phyloP scores from a whole-genome alignment of 2,888 invertebrate species.

The Scaptomyza tumidula region DNA sequence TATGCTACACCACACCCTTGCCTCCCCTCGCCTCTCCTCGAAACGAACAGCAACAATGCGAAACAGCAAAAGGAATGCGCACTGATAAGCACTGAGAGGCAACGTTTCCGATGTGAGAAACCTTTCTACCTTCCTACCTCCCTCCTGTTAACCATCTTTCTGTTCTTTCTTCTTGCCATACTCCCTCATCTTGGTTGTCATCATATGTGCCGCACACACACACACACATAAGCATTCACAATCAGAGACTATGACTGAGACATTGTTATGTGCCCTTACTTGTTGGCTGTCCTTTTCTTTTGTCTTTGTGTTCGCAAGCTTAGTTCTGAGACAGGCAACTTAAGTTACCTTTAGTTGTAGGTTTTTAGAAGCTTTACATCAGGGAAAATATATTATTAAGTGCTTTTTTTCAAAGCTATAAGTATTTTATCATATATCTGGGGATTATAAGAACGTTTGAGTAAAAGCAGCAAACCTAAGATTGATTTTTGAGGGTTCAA shows the following conservation, averaged over 20 bases:
- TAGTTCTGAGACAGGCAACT: background rate
- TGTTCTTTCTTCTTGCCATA: constrained; percentile 5
- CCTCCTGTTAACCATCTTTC: constrained; percentile 8
- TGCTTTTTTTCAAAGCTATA: background rate
- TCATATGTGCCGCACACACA: constrained; percentile 42
- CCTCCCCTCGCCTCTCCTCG: background rate
- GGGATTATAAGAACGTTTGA: background rate
- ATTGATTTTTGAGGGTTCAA: background rate
- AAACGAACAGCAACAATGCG: constrained; percentile 56
- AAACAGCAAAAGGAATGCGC: constrained; percentile 61
- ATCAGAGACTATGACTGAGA: constrained; percentile 44
- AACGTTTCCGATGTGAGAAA: constrained; percentile 59
- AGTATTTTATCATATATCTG: background rate
- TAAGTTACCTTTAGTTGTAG: no score
- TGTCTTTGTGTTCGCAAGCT: background rate
- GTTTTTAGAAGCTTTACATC: no score
- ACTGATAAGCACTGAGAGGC: constrained; percentile 64
- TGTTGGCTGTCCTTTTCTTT: constrained; percentile 3
- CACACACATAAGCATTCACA: constrained; percentile 3
- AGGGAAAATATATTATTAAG: background rate
- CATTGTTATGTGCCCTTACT: constrained; percentile 36
- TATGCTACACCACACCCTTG: constrained; percentile 4
- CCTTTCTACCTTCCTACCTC: background rate
- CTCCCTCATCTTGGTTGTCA: constrained; percentile 43
- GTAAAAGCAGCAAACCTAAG: no score